Evolutionary conservation across 2,797 vertebrate genomes (phyloP), one percentile per base, ranked within the genome.

Genomic region (Sciurus vulgaris): DNA sequence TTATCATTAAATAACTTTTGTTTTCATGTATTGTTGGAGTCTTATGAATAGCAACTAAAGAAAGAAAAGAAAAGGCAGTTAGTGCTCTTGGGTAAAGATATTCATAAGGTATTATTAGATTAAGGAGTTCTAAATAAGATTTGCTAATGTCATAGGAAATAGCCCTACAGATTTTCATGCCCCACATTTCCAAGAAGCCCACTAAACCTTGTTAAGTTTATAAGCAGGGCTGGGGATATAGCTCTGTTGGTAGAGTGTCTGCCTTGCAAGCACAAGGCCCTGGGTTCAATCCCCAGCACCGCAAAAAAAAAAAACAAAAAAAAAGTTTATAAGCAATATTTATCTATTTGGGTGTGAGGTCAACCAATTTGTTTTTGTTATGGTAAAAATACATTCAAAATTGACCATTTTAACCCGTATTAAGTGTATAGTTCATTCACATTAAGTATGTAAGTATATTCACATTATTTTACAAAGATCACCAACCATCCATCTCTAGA

Each of bases 311-410:
- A n/a, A n/a, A n/a, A n/a, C n/a, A n/a, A n/a, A n/a, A n/a, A n/a
- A n/a, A n/a, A n/a, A 85, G 15, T 95, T 93, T 86, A 51, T 91
- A 65, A 83, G 33, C 49, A 91, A 67, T 44, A 91, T 49, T 92
- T 95, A 33, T 51, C 28, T 86, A 51, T 49, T 79, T 26, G 41
- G 1, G 1, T 84, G 22, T 92, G 86, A 91, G n/a, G 79, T 18
- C 20, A 86, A 33, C 3, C 9, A 82, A 35, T 86, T 70, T n/a
- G 33, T 78, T 86, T 89, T 82, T 47, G 38, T 77, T 79, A 56
- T 85, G 17, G 5, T 85, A 95, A 69, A 89, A 92, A 51, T 72
- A 28, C 7, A 72, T 59, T 38, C 76, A 56, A 78, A 89, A 65
- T 72, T 83, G 54, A 86, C 33, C 41, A 65, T 83, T 95, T 89